phyloP scores from a whole-genome alignment of 64 coral and sea anemone species.

The Cladopsammia gracilis region DNA sequence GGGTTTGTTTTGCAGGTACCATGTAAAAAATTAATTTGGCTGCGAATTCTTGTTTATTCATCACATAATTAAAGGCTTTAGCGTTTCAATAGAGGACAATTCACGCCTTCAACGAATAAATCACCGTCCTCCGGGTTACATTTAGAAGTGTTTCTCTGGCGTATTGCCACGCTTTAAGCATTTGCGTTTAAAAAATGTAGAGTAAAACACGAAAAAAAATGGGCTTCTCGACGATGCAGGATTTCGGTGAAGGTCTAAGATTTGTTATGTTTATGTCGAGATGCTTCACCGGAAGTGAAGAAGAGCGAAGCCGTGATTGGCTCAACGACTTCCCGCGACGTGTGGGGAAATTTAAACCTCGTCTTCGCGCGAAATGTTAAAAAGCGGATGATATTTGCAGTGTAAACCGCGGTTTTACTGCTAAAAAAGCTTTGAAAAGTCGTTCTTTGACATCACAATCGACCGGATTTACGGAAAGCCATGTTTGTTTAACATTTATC shows the following conservation, averaged over 20 bases:
- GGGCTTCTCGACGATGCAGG: background rate
- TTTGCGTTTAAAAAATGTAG: background rate
- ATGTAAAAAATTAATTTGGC: constrained; percentile 38
- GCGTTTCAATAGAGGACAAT: constrained; percentile 6
- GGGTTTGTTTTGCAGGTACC: background rate
- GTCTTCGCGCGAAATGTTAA: background rate
- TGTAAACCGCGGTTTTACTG: background rate
- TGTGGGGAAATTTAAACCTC: constrained; percentile 30
- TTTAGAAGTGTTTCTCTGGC: background rate
- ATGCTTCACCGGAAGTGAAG: constrained; percentile 36
- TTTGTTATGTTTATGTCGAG: constrained; percentile 16
- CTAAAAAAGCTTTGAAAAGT: background rate
- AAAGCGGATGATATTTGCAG: background rate
- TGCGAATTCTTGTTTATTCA: constrained; percentile 22
- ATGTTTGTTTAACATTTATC: constrained; percentile 32
- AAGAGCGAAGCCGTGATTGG: constrained; percentile 3
- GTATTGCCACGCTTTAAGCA: background rate
- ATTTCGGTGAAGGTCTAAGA: background rate
- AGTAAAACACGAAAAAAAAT: background rate
- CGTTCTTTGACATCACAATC: background rate
- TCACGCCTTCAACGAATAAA: constrained; percentile 18
- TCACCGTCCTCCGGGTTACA: background rate
- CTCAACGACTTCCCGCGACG: constrained; percentile 23
- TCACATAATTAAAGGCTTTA: constrained; percentile 34
- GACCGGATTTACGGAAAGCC: background rate